A percentile compares a stretch with the other conserved stretches of the same genome.
Conservation (phyloP, 2,888 invertebrate genomes). For the Gymnocheta viridis region DNA sequence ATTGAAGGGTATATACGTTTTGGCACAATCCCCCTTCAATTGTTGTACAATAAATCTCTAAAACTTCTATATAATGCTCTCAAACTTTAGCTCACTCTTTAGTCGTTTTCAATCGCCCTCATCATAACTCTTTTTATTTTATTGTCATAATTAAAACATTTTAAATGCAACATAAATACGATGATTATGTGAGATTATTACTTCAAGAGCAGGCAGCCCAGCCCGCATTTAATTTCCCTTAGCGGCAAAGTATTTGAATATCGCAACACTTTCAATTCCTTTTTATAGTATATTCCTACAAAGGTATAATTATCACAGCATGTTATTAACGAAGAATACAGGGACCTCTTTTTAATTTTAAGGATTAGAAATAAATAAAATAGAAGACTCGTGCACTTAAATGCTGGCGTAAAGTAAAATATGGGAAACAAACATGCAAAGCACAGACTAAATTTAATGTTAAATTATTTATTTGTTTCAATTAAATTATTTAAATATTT, state of each 20-base stretch:
- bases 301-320: slow-evolving; percentile 62
- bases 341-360: slow-evolving; percentile 35
- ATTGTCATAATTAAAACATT: slow-evolving; percentile 51
- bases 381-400: not conserved
- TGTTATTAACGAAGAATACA: slow-evolving; percentile 46
- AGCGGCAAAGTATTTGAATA: slow-evolving; percentile 40
- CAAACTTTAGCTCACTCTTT: not conserved
- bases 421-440: too few relatives aligned
- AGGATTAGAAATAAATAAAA: slow-evolving; percentile 42
- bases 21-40: not conserved
- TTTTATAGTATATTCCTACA: slow-evolving; percentile 27
- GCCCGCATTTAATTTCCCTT: slow-evolving; percentile 55
- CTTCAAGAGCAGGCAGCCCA: slow-evolving; percentile 34
- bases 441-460: too few relatives aligned
- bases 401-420: not conserved
- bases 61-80: too few relatives aligned
- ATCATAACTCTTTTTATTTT: slow-evolving; percentile 25
- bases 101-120: slow-evolving; percentile 4
- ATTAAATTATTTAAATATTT: too few relatives aligned
- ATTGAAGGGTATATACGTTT: too few relatives aligned
- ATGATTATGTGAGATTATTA: slow-evolving; percentile 41
- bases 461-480: too few relatives aligned
- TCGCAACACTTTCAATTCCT: slow-evolving; percentile 46
- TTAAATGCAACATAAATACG: slow-evolving; percentile 54
- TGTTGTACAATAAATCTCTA: too few relatives aligned